Percentiles rank a stretch among this genome's conserved stretches.
Evolutionary conservation across 2,797 vertebrate genomes (phyloP).

Genomic region (Spheniscus humboldti): DNA sequence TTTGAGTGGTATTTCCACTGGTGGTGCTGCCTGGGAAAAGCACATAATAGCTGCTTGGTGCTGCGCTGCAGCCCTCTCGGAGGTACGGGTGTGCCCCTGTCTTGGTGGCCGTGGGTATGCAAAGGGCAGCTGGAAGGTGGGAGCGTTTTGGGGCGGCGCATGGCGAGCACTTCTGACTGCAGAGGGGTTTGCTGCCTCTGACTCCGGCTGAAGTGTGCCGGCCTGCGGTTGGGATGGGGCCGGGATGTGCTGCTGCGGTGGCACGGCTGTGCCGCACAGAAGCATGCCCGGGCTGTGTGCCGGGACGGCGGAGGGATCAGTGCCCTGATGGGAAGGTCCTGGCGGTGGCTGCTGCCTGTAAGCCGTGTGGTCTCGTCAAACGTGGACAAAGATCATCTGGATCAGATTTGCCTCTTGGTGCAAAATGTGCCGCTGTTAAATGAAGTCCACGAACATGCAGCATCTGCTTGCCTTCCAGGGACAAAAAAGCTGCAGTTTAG

Average conservation of each 20-base stretch:
- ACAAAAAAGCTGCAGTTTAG: background rate
- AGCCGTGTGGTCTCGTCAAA: fast-evolving
- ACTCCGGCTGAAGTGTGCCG: fast-evolving
- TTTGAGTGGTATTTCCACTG: background rate
- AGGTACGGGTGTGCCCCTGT: background rate
- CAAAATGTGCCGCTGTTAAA: fast-evolving
- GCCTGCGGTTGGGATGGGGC: background rate
- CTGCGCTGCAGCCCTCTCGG: fast-evolving
- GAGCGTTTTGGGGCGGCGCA: fast-evolving
- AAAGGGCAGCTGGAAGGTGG: background rate
- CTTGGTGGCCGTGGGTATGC: background rate
- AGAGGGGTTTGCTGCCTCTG: background rate
- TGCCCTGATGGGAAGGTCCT: background rate
- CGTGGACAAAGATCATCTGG: background rate
- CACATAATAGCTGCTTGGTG: fast-evolving
- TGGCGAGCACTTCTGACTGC: background rate
- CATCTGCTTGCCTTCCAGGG: background rate
- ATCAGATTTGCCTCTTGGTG: background rate
- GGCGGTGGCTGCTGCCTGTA: fast-evolving
- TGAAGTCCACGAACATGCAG: fast-evolving
- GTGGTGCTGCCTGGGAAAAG: background rate
- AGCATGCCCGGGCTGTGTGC: background rate
- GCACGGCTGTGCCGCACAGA: background rate
- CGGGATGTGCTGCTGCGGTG: no score
- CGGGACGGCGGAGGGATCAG: background rate